Percentiles rank a stretch among this genome's conserved stretches.
phyloP scores from a whole-genome alignment of 2,888 invertebrate genomes.

The Apodemia duryi region DNA sequence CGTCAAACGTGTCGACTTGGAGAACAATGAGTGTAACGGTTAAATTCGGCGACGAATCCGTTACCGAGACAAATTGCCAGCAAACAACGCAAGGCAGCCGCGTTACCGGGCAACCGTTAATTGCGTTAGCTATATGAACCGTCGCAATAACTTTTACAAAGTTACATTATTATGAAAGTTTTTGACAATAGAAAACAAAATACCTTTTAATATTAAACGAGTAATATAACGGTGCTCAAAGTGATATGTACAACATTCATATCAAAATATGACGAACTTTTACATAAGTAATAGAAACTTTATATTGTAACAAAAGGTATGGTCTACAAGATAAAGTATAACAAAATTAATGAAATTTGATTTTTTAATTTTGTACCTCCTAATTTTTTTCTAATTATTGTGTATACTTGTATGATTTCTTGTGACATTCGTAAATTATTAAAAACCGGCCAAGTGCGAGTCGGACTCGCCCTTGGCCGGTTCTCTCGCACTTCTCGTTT shows the following conservation, averaged over 20 bases:
- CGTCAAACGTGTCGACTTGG: neutral
- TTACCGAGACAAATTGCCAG: conserved; percentile 5
- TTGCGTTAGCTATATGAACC: neutral
- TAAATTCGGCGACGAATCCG: neutral
- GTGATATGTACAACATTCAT: neutral
- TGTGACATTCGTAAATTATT: too few species aligned
- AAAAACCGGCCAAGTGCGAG: too few species aligned
- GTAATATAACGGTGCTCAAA: neutral
- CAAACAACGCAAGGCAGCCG: neutral
- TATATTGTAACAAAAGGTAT: too few species aligned
- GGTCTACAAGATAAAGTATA: too few species aligned
- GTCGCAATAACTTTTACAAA: neutral
- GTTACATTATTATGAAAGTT: conserved; percentile 1
- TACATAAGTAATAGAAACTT: too few species aligned
- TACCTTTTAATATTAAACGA: neutral
- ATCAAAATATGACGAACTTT: too few species aligned
- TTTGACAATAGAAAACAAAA: neutral
- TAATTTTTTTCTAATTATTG: too few species aligned
- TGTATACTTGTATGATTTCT: too few species aligned
- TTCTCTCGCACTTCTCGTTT: too few species aligned
- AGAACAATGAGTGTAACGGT: neutral
- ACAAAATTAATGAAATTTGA: too few species aligned
- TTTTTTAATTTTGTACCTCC: too few species aligned
- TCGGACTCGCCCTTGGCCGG: too few species aligned
- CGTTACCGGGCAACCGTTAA: conserved; percentile 6